Evolutionary conservation across 2,888 invertebrate genomes (phyloP).

Genomic region (Ochropleura plecta): DNA sequence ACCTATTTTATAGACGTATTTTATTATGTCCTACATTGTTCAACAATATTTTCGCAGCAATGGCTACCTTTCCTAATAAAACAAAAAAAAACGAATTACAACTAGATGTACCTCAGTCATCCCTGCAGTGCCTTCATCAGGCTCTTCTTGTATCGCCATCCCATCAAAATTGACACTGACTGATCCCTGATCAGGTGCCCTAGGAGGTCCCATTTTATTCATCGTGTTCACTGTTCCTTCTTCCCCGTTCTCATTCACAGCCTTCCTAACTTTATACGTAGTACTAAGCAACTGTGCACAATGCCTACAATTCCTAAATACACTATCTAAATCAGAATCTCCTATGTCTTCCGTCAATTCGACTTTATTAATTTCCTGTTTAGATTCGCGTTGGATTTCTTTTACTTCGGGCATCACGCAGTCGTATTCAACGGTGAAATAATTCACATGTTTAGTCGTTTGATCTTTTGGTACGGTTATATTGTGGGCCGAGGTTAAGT

Average conservation of each 20-base stretch:
- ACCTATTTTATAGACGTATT: no score
- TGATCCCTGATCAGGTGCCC: conserved; percentile 57
- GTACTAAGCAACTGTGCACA: conserved; percentile 73
- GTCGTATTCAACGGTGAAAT: conserved; percentile 82
- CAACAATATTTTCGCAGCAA: no score
- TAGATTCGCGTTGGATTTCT: conserved; percentile 39
- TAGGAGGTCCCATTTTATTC: conserved; percentile 60
- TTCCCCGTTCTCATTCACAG: conserved; percentile 66
- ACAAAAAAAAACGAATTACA: no score
- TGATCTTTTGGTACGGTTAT: conserved; percentile 74
- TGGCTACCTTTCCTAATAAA: no score
- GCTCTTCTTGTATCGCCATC: conserved; percentile 67
- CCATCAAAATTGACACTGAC: conserved; percentile 75
- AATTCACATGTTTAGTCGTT: conserved; percentile 78
- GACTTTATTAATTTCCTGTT: conserved; percentile 39
- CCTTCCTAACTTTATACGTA: conserved; percentile 73
- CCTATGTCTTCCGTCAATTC: conserved; percentile 56
- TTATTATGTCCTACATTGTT: no score
- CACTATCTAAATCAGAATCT: conserved; percentile 51
- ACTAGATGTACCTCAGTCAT: conserved; percentile 68
- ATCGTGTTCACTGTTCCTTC: conserved; percentile 54
- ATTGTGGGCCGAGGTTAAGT: conserved; percentile 79
- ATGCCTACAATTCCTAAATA: conserved; percentile 74
- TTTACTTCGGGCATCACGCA: conserved; percentile 49
- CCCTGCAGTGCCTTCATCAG: conserved; percentile 71